Conservation (phyloP, 1,140 invertebrate species). For the Phortica variegata region DNA sequence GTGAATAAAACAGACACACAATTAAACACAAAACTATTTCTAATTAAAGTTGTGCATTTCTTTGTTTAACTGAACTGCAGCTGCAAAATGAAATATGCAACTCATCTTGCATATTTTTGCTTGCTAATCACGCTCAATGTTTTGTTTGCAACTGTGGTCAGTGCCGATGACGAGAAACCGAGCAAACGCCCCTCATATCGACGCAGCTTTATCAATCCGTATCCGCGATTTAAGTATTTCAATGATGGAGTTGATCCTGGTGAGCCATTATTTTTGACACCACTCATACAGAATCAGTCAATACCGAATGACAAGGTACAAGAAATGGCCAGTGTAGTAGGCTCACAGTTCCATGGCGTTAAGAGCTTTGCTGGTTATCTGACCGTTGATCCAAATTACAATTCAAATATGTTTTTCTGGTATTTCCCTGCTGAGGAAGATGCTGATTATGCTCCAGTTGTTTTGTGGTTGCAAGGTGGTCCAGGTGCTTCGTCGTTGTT, state of each 20-base stretch:
- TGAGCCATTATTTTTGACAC: constrained; percentile 43
- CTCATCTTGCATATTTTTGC: no score
- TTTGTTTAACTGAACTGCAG: no score
- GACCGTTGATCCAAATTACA: constrained; percentile 73
- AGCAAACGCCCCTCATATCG: constrained; percentile 22
- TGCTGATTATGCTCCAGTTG: constrained; percentile 64
- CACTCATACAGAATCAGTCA: constrained; percentile 29
- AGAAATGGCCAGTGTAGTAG: constrained; percentile 28
- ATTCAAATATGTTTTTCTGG: constrained; percentile 88
- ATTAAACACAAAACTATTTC: no score
- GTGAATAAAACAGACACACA: no score
- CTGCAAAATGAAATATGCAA: no score
- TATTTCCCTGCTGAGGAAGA: constrained; percentile 73
- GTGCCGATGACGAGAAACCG: background rate
- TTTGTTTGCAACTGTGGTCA: no score
- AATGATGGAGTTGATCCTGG: constrained; percentile 44
- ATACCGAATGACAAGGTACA: constrained; percentile 26
- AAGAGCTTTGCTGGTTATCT: constrained; percentile 64
- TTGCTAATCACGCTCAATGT: no score
- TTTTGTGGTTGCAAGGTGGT: constrained; percentile 84
- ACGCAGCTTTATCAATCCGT: constrained; percentile 48
- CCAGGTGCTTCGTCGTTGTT: constrained; percentile 79
- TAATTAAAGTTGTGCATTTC: no score
- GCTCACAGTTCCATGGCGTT: constrained; percentile 35
- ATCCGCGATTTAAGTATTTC: constrained; percentile 36